Percentiles rank a stretch among this genome's conserved stretches.
Conservation (phyloP, 2,797 vertebrate species). For the Bothrops alternatus region DNA sequence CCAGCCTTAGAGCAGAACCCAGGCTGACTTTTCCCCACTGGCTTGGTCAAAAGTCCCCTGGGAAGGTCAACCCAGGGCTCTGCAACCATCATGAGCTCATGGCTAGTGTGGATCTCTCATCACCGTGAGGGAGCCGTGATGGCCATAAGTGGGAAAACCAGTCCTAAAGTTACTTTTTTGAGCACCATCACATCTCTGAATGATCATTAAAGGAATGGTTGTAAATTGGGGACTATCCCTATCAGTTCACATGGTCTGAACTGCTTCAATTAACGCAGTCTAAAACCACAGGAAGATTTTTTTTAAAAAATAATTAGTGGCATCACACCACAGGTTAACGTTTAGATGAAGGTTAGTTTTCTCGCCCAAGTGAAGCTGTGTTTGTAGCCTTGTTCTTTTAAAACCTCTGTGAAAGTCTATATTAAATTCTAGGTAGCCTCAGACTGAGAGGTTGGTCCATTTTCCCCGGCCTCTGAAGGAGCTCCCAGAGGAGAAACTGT, state of each 20-base stretch:
- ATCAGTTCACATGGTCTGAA: neutral
- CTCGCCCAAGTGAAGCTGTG: neutral
- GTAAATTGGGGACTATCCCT: neutral
- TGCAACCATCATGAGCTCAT: neutral
- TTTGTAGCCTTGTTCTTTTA: neutral
- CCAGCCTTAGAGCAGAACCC: neutral
- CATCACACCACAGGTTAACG: neutral
- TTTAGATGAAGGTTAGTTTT: neutral
- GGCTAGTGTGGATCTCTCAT: neutral
- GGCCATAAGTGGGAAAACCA: neutral
- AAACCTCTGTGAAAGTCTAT: neutral
- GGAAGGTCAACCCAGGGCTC: neutral
- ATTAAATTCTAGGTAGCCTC: neutral
- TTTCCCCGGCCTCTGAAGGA: neutral
- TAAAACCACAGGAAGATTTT: neutral
- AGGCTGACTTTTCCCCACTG: neutral
- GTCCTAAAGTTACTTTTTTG: neutral
- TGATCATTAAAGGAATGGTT: neutral
- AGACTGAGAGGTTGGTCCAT: neutral
- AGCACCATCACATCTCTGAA: neutral
- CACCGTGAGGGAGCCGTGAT: no score
- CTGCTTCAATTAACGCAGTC: neutral
- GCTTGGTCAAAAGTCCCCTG: fast-evolving
- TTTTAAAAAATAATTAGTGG: neutral
- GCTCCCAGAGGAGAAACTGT: neutral